phyloP scores from a whole-genome alignment of 2,888 invertebrate species.

The Gortyna flavago region DNA sequence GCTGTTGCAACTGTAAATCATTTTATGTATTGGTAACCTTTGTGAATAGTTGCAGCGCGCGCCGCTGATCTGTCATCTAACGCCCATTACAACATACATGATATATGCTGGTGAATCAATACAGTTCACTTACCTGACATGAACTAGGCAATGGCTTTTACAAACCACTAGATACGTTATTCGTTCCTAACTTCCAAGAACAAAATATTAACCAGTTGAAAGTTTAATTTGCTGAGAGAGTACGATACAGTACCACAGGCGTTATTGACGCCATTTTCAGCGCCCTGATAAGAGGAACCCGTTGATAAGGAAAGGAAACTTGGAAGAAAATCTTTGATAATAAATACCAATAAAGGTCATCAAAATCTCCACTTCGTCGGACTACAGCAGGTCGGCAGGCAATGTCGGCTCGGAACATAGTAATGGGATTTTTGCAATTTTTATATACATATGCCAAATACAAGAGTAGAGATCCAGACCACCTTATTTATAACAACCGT shows the following conservation, averaged over 20 bases:
- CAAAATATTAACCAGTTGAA: not conserved
- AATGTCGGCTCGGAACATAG: not conserved
- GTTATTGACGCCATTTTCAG: not conserved
- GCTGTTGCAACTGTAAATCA: not conserved
- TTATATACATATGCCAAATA: not conserved
- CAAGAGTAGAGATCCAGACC: not conserved
- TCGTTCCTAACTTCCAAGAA: not conserved
- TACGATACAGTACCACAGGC: not conserved
- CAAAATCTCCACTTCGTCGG: not conserved
- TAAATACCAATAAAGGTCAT: not conserved
- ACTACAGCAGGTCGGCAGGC: not conserved
- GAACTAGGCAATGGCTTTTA: not conserved
- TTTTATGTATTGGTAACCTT: constrained; percentile 30
- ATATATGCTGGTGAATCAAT: not conserved
- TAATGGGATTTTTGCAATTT: constrained; percentile 18
- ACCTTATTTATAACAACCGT: not conserved
- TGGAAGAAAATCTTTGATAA: not conserved
- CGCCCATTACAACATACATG: too few relatives aligned
- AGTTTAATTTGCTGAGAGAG: not conserved
- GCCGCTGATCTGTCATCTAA: not conserved
- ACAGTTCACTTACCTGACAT: not conserved
- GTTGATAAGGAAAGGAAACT: not conserved
- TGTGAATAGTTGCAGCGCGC: constrained; percentile 11
- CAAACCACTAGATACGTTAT: not conserved
- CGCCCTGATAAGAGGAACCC: not conserved